Evolutionary conservation across 1,140 invertebrate genomes (phyloP), one percentile per base, ranked within the genome.

Genomic region (Drosophila watanabei): DNA sequence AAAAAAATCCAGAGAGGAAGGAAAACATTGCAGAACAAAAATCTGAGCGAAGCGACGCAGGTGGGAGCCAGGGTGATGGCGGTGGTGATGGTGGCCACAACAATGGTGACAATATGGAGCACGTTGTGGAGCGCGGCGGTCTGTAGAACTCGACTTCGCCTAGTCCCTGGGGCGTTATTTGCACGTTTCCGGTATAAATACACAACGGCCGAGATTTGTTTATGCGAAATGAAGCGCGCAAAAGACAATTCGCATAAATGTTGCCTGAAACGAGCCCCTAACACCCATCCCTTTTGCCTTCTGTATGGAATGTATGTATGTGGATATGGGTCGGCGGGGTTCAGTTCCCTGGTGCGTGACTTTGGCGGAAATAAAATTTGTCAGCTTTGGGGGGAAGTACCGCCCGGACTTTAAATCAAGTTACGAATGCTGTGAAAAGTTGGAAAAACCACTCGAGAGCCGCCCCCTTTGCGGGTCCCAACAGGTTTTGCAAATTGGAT

Each of bases 161-260:
- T 88, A 90, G 85, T 89, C 85, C 85, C 85, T 79, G 66, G 85
- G 85, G 85, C 81, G 85, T 89, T 88, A 88, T 88, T 88, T 88
- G 85, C 85, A 88, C 85, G 85, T 88, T 88, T 88, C 85, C 85
- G 85, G 86, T 89, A 88, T 90, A 88, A 88, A 88, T 88, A 88
- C 88, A 88, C 86, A 88, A 89, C 85, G 78, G 73, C 76, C 70
- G 85, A 88, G 85, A 88, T 88, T 88, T 88, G 85, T 88, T 88
- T 88, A 88, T 88, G 85, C 85, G 85, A 88, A 88, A 88, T 88
- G 85, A 88, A 88, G 85, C 85, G 85, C 85, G 83, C 85, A 88
- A 79, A 89, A 88, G 85, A 88, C 85, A 88, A 88, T 88, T 88
- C 85, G 85, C 82, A 90, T 90, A 88, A 88, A 88, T 88, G 85